Base-by-base conservation (phyloP, 2,113 vertebrate genomes). In the Saguinus imperator region DNA sequence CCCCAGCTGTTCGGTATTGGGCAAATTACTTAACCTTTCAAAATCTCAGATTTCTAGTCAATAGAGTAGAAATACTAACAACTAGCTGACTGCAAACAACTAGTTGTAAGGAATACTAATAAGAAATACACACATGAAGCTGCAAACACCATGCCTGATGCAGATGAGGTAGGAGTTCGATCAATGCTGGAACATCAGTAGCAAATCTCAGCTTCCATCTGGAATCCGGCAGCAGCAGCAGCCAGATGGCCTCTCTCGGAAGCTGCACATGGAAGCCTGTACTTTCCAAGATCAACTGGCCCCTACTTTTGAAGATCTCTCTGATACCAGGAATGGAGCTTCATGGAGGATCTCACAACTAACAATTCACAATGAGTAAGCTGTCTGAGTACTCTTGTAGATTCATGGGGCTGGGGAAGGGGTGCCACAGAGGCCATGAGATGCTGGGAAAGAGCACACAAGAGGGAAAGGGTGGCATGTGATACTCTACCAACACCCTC, bases 1-100 rank as follows among this genome's bases (percentile, higher is more conserved):
- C 40, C 66, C 92, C 50, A 18, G 55, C 10, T 50, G n/a, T 55
- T 92, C 32, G 35, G 14, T 52, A 58, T 4, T 35, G 9, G 27
- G 32, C 25, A 95, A 66, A 77, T 48, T 23, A 95, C 21, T n/a
- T 8, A 6, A n/a, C 35, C 83, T 89, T 68, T 64, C 48, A 82
- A 77, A 86, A 37, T 37, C 77, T 96, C 70, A 85, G 18, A 40
- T 37, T 80, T 94, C 66, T 68, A 72, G 87, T 50, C 32, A 32
- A 8, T 37, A 79, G 89, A 93, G 68, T 0, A 82, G 21, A 92
- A 83, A 89, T 23, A 27, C 8, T 66, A 93, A 40, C 72, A 76
- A 87, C 73, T 40, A 37, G 50, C 70, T 66, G 52, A 29, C 55
- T 81, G 76, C 87, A 45, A 57, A 58, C 37, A 66, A 61, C 58